Conservation (phyloP, 2,888 invertebrate species). For the Subacronicta megacephala region DNA sequence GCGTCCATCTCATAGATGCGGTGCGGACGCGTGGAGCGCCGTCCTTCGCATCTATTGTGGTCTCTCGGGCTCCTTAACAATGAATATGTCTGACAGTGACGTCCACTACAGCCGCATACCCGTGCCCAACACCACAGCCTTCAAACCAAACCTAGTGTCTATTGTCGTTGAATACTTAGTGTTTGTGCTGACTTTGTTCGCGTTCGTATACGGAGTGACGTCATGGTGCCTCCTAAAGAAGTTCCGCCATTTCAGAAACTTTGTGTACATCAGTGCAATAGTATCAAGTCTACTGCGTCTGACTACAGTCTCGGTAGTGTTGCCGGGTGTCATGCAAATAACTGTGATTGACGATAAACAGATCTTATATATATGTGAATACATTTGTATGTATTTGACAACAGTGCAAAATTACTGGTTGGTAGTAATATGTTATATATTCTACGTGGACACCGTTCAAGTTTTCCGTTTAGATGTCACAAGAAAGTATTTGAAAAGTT, state of each 20-base stretch:
- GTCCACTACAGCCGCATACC: conserved; percentile 38
- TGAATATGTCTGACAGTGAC: conserved; percentile 25
- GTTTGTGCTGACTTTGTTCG: conserved; percentile 1
- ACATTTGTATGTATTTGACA: conserved; percentile 27
- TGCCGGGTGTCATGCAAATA: conserved; percentile 30
- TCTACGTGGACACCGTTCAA: conserved; percentile 34
- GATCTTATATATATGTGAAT: conserved; percentile 10
- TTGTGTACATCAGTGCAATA: conserved; percentile 33
- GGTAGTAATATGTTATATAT: conserved; percentile 31
- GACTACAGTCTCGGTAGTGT: conserved; percentile 28
- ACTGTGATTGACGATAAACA: conserved; percentile 10
- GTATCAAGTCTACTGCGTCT: conserved; percentile 27
- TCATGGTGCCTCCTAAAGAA: conserved; percentile 39
- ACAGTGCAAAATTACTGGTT: conserved; percentile 31
- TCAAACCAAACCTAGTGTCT: conserved; percentile 29
- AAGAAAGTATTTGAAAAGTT: conserved; percentile 24
- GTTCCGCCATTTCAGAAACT: conserved; percentile 42
- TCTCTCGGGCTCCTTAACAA: conserved; percentile 6
- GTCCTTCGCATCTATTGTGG: not conserved
- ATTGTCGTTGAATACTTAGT: conserved; percentile 29
- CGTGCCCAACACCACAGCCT: conserved; percentile 35
- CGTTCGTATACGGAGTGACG: conserved; percentile 20
- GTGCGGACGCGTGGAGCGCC: conserved; percentile 22
- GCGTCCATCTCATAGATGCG: conserved; percentile 23
- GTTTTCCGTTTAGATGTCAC: conserved; percentile 15